Evolutionary conservation across 2,113 vertebrate genomes (phyloP), one percentile per base, ranked within the genome.

Genomic region (Probosciger aterrimus): DNA sequence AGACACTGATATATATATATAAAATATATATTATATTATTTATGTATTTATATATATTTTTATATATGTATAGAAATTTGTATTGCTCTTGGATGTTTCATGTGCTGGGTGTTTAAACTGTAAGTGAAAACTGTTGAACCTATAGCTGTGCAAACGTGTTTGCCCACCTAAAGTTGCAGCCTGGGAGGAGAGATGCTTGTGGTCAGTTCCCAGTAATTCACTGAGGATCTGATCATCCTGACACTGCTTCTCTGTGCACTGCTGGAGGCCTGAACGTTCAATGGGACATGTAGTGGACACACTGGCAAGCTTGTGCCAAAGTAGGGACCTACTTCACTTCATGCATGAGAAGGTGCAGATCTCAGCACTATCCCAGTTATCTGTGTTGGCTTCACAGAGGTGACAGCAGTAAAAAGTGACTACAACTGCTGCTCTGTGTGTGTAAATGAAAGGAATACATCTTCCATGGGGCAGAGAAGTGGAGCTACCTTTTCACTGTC

Each of bases 211-310:
- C 17, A 60, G 37, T 39, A 62, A 70, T 49, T 79, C 78, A 80
- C 35, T 41, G 74, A 52, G 49, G 31, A 71, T 73, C 65, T 65
- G 18, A 53, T 69, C 63, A 20, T 62, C 41, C 24, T 65, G 68
- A 76, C 12, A 6, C 27, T 76, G 50, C 19, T 70, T 76, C 33
- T 79, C 49, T 71, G 55, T 81, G 43, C 10, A 7, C 31, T 68
- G 22, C 27, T 80, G 59, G 53, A 76, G 11, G 37, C n/a, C 75
- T 85, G 52, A 18, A 60, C 13, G 9, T 64, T 85, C 57, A 35
- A 0, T 25, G 44, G 55, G 30, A 19, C 16, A 12, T 0, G 0
- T 19, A 53, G 31, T 24, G 30, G 37, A 30, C 8, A 6, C 5
- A 4, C 12, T 64, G 62, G 30, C 25, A 82, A 57, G 62, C 22